Base-by-base conservation (phyloP, 2,797 vertebrate species). In the Lacerta bilineata region DNA sequence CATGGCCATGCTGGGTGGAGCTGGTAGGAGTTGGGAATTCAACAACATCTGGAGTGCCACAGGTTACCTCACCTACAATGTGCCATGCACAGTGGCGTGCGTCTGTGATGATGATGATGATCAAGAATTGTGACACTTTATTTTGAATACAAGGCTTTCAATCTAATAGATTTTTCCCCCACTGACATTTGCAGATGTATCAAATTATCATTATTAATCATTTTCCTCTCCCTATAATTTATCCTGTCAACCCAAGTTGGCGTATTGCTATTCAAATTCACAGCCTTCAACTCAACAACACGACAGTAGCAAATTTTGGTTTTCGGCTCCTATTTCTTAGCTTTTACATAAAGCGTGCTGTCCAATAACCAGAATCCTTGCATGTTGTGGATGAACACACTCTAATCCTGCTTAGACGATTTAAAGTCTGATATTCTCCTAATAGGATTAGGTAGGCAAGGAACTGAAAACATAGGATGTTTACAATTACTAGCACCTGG, bases 361-460 rank as follows among this genome's bases (percentile, higher is more conserved):
- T 81, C 55, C 23, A 59, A 4, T 76, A 87, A 91, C 96, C 95
- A 96, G 83, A 77, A 66, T 96, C 96, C 97, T 97, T 96, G 92
- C 90, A 93, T 97, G 97, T 96, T 96, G 96, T 97, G 95, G 96
- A 97, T 97, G 95, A 94, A 88, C 94, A 94, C 88, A 75, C 90
- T 71, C 93, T 95, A 96, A 96, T 96, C 92, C 95, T 92, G 81
- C 97, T 97, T 98, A 97, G 97, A 95, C 96, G 97, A 97, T 98
- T 98, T 98, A 97, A 97, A 93, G 96, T 98, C 97, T 97, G 97
- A 98, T 97, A 97, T 97, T 97, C 97, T 97, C 96, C 97, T 98
- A 98, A 98, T 95, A 97, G 94, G 97, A 98, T 98, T 97, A 98
- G 92, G 90, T 90, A 87, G 79, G 91, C 95, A 95, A 89, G 94